Evolutionary conservation across 2,113 vertebrate genomes (phyloP).

Genomic region (Galeopterus variegatus): DNA sequence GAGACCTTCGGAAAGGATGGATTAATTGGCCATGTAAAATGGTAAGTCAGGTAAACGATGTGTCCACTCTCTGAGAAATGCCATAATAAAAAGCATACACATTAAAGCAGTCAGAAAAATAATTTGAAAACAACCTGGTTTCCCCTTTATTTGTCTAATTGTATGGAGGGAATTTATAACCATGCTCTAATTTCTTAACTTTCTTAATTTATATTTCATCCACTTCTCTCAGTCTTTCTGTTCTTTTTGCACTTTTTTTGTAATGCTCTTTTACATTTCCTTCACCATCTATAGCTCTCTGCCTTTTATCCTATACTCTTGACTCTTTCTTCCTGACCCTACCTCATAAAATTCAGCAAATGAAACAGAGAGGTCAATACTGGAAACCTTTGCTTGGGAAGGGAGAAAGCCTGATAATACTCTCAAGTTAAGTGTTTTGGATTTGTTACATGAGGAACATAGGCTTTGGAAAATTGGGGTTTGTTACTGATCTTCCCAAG

Average conservation of each 20-base stretch:
- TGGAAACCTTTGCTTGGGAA: not conserved
- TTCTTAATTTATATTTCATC: not conserved
- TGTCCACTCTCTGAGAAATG: not conserved
- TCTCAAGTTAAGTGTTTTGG: not conserved
- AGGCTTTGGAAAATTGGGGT: not conserved
- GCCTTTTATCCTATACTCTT: not conserved
- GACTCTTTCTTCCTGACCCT: not conserved
- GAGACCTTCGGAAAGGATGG: not conserved
- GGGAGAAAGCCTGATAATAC: not conserved
- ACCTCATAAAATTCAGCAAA: not conserved
- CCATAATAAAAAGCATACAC: not conserved
- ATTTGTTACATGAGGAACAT: not conserved
- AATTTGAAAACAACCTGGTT: conserved; percentile 50
- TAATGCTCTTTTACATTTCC: not conserved
- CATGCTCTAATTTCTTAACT: not conserved
- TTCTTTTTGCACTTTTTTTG: not conserved
- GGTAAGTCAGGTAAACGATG: not conserved
- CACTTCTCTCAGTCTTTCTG: not conserved
- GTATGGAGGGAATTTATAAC: not conserved
- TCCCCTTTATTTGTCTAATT: not conserved
- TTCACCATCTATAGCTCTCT: not conserved
- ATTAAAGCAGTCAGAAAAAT: not conserved
- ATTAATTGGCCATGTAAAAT: conserved; percentile 4
- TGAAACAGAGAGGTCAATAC: not conserved
- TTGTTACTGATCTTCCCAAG: not conserved